A percentile compares a stretch with the other conserved stretches of the same genome.
Conservation (phyloP, 2,113 vertebrate genomes). For the Heterochromis multidens region DNA sequence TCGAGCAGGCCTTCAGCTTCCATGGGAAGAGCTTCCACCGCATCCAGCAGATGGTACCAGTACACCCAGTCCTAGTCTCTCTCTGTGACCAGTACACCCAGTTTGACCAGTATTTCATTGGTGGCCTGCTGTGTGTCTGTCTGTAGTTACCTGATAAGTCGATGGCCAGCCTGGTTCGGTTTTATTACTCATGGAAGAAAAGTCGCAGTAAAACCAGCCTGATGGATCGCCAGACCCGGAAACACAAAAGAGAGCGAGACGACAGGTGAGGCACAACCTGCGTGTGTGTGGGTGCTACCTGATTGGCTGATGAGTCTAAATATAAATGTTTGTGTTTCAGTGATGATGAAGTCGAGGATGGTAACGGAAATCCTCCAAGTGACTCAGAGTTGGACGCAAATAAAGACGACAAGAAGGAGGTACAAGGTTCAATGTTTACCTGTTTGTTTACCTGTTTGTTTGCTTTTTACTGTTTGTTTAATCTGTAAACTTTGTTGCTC, state of each 20-base stretch:
- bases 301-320: not conserved
- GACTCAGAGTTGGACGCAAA: slow-evolving; percentile 82
- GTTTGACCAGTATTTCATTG: not conserved
- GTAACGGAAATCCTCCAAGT: slow-evolving; percentile 75
- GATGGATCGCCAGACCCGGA: slow-evolving; percentile 95
- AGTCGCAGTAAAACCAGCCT: slow-evolving; percentile 94
- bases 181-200: slow-evolving; percentile 99
- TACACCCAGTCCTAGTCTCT: accelerated
- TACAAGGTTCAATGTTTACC: slow-evolving; percentile 16
- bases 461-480: not conserved
- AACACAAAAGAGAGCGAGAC: slow-evolving; percentile 88
- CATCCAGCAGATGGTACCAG: slow-evolving; percentile 92
- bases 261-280: slow-evolving; percentile 79
- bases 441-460: not conserved
- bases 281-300: not conserved
- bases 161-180: slow-evolving; percentile 93
- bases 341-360: slow-evolving; percentile 88
- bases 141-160: slow-evolving; percentile 93
- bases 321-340: slow-evolving; percentile 69
- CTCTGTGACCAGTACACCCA: not conserved
- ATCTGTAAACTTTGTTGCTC: too few species aligned
- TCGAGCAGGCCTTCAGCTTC: slow-evolving; percentile 96
- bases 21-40: slow-evolving; percentile 96
- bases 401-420: slow-evolving; percentile 93
- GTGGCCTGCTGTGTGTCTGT: too few species aligned